Percentiles rank a stretch among this genome's conserved stretches.
Conservation (phyloP, 64 coral and sea anemone genomes). For the Porites lutea region DNA sequence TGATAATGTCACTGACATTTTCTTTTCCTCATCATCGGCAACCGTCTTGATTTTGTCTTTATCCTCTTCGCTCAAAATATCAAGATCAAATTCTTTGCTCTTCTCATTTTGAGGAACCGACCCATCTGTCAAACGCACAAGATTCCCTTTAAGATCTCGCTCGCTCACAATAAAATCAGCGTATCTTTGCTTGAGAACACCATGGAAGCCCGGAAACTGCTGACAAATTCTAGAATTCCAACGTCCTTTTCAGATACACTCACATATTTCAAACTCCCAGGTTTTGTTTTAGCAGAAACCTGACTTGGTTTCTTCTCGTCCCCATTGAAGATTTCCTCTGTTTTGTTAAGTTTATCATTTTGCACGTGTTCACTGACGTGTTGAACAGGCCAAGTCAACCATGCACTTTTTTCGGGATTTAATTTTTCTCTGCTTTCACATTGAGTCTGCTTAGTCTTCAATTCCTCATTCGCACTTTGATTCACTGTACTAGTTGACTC, state of each 20-base stretch:
- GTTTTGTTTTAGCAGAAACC: neutral
- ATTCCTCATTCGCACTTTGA: neutral
- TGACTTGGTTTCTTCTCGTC: neutral
- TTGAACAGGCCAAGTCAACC: neutral
- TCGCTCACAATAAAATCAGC: slow-evolving; percentile 95
- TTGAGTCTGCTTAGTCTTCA: neutral
- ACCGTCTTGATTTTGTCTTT: slow-evolving; percentile 71
- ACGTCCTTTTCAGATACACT: slow-evolving; percentile 77
- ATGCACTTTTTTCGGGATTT: slow-evolving; percentile 4
- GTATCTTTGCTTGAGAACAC: slow-evolving; percentile 93
- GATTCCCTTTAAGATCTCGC: slow-evolving; percentile 56
- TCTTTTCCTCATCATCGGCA: slow-evolving; percentile 73
- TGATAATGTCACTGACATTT: slow-evolving; percentile 36
- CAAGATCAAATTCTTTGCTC: slow-evolving; percentile 6
- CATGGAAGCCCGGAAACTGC: slow-evolving; percentile 83
- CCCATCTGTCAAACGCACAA: slow-evolving; percentile 73
- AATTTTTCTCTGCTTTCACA: neutral
- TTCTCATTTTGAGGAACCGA: slow-evolving; percentile 51
- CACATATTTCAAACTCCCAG: neutral
- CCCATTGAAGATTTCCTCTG: neutral
- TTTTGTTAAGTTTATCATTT: neutral
- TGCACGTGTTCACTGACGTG: neutral
- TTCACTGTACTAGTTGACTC: neutral
- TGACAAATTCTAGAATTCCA: slow-evolving; percentile 83
- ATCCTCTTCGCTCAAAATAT: slow-evolving; percentile 72